phyloP scores from a whole-genome alignment of 2,888 invertebrate species.

The Heliconius charithonia region DNA sequence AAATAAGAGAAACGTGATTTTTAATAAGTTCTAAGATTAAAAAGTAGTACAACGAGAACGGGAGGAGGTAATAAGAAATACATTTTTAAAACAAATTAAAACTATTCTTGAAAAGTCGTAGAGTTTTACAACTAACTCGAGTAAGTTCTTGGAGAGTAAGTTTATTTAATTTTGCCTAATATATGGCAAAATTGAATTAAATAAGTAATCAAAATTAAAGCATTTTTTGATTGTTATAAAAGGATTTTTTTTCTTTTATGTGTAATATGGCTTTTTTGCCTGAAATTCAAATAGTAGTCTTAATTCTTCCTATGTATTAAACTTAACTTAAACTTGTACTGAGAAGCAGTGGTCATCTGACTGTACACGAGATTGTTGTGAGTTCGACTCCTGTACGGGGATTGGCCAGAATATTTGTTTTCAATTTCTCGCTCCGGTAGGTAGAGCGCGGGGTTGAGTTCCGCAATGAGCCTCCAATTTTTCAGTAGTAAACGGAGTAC shows the following conservation, averaged over 20 bases:
- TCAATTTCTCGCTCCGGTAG: too few species aligned
- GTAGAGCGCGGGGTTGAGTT: too few species aligned
- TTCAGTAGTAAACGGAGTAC: too few species aligned
- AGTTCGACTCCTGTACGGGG: too few species aligned
- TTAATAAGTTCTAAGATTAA: background rate
- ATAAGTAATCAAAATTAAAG: background rate
- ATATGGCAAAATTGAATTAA: background rate
- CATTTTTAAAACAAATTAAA: constrained; percentile 22
- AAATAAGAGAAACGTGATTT: background rate
- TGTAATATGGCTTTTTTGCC: too few species aligned
- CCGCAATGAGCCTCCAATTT: too few species aligned
- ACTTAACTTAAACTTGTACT: too few species aligned
- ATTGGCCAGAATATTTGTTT: too few species aligned
- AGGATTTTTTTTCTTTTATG: background rate
- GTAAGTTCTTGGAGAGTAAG: background rate
- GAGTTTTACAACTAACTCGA: background rate
- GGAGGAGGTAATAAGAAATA: constrained; percentile 2
- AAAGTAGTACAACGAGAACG: background rate
- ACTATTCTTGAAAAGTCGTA: background rate
- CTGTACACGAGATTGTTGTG: too few species aligned
- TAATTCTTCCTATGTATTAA: too few species aligned
- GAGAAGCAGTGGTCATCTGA: too few species aligned
- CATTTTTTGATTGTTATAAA: background rate
- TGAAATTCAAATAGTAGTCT: too few species aligned
- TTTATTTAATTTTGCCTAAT: background rate